phyloP scores from a whole-genome alignment of 2,888 invertebrate genomes.

The Palloptera scutellata region DNA sequence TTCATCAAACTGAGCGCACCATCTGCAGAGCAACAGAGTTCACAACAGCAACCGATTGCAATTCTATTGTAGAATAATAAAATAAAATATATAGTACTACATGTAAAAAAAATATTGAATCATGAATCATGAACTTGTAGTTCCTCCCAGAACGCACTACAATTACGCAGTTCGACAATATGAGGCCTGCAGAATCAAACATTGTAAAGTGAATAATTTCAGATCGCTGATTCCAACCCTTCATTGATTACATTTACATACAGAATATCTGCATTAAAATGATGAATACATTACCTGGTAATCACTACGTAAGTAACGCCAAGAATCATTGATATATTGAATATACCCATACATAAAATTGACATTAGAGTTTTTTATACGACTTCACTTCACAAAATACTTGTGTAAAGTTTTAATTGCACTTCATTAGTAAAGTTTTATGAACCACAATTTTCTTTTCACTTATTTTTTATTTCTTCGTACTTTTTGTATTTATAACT shows the following conservation, averaged over 20 bases:
- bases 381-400: not conserved
- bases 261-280: no score
- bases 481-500: not conserved
- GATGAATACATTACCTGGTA: conserved; percentile 66
- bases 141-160: no score
- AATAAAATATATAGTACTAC: no score
- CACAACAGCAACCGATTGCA: conserved; percentile 16
- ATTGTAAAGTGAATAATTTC: no score
- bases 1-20: conserved; percentile 43
- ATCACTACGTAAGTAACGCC: conserved; percentile 71
- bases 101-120: no score
- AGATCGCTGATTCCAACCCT: no score
- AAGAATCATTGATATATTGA: conserved; percentile 72
- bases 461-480: no score
- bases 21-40: conserved; percentile 23
- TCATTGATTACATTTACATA: no score
- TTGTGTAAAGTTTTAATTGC: conserved; percentile 1
- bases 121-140: no score
- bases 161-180: no score
- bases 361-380: conserved; percentile 65
- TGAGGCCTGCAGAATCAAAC: no score
- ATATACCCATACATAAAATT: conserved; percentile 71
- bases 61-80: conserved; percentile 15
- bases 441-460: no score
- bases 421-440: not conserved